Conservation (phyloP, 2,113 vertebrate genomes). For the Entomyzon cyanotis region DNA sequence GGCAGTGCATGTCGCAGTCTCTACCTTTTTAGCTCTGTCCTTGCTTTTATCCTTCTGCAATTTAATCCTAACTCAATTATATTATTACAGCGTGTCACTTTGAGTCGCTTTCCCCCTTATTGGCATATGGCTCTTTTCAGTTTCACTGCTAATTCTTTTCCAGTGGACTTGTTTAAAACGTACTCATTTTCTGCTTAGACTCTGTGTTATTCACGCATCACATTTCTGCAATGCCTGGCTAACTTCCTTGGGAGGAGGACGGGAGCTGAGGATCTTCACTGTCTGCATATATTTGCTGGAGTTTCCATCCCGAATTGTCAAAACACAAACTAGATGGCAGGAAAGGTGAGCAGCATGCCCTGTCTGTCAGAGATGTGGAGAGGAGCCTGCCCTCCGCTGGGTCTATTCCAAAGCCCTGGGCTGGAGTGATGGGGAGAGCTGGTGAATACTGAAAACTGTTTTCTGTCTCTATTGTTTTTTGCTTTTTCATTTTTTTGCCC, state of each 20-base stretch:
- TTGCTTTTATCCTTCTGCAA: constrained; percentile 70
- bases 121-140: constrained; percentile 76
- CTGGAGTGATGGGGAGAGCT: constrained; percentile 45
- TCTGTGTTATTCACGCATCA: constrained; percentile 57
- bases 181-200: constrained; percentile 71
- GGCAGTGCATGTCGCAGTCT: constrained; percentile 30
- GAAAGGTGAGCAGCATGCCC: constrained; percentile 45
- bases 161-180: constrained; percentile 76
- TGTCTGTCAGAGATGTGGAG: constrained; percentile 36
- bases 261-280: neutral
- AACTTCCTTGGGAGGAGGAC: constrained; percentile 60
- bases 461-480: constrained; percentile 4
- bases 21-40: constrained; percentile 55
- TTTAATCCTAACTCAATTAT: constrained; percentile 74
- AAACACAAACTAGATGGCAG: constrained; percentile 58
- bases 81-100: constrained; percentile 71
- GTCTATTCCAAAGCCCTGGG: constrained; percentile 47
- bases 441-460: constrained; percentile 54
- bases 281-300: constrained; percentile 57
- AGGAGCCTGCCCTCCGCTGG: constrained; percentile 50
- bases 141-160: constrained; percentile 77
- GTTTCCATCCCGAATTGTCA: constrained; percentile 61
- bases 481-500: no score
- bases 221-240: constrained; percentile 64
- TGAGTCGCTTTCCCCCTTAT: constrained; percentile 64